Evolutionary conservation across 1,140 invertebrate species (phyloP), one percentile per base, ranked within the genome.

Genomic region (Kradibia gibbosae): DNA sequence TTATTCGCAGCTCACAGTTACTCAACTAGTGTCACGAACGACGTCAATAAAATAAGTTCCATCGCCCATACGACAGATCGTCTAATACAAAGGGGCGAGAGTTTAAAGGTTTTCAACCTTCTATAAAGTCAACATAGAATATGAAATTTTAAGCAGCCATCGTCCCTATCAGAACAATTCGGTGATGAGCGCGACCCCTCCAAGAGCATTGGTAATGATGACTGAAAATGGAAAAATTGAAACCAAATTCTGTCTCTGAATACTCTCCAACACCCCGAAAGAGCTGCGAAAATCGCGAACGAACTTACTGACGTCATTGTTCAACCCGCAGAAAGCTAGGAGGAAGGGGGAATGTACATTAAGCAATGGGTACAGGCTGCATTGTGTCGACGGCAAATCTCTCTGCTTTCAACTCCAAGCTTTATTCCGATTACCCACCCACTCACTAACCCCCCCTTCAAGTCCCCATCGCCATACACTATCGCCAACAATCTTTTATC

Each of bases 71-170:
- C 20, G 7, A 34, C 48, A 72, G 53, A 55, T 17, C 70, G 50
- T 42, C 13, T 45, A 39, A 55, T 25, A 57, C 60, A 80, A 65
- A 77, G 53, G 73, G 70, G 31, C 25, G 53, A 13, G 22, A 13
- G 28, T 22, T 45, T 42, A 42, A 75, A 78, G 62, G 45, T 70
- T 76, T 76, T 77, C 31, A 48, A 11, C 31, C 55, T 79, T 80
- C 77, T 78, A 73, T 70, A 62, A 78, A 74, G n/a, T 76, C 78
- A 39, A 80, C 76, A 80, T 82, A 84, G 83, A 85, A 86, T 86
- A 84, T 84, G 85, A 87, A 90, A 89, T 89, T 87, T 89, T 89
- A 88, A 87, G 60, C 17, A 28, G 53, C 53, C 85, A 62, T 83
- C 83, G 62, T 83, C 34, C 74, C 77, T 82, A 55, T 28, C 71